Percentiles rank a stretch among this genome's conserved stretches.
Evolutionary conservation across 2,113 vertebrate genomes (phyloP).

Genomic region (Cephalopholis sonnerati): DNA sequence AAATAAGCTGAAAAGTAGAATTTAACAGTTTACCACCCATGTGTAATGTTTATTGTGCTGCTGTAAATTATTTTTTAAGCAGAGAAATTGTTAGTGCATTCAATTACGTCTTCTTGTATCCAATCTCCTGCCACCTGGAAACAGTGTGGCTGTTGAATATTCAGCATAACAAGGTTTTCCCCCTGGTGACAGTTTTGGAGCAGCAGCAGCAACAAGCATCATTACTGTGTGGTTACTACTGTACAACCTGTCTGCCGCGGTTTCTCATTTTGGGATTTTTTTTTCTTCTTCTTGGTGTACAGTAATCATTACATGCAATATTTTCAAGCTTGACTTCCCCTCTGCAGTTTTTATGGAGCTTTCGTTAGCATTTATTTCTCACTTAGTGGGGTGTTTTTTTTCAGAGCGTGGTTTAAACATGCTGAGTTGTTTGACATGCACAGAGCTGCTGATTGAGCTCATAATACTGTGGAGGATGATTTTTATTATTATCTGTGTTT

Average conservation of each 20-base stretch:
- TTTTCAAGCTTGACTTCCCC: conserved; percentile 1
- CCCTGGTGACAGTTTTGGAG: conserved; percentile 53
- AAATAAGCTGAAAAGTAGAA: not conserved
- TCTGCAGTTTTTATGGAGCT: not conserved
- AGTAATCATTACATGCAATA: conserved; percentile 12
- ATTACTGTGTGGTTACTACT: conserved; percentile 44
- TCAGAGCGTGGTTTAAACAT: not conserved
- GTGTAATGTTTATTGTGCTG: not conserved
- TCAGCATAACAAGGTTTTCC: conserved; percentile 54
- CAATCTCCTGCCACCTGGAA: conserved; percentile 48
- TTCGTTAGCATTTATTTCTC: not conserved
- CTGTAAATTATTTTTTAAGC: conserved; percentile 14
- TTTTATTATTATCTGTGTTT: not conserved
- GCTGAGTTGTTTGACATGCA: not conserved
- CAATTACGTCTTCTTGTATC: conserved; percentile 50
- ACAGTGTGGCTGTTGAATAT: conserved; percentile 56
- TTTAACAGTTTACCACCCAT: not conserved
- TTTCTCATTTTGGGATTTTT: not conserved
- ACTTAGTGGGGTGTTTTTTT: not conserved
- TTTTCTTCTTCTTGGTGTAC: conserved; percentile 1
- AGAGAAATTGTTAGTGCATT: conserved; percentile 10
- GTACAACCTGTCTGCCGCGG: conserved; percentile 19
- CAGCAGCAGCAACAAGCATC: conserved; percentile 40
- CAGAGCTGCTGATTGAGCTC: not conserved
- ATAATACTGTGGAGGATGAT: not conserved